phyloP scores from a whole-genome alignment of 2,888 invertebrate species.

The Hanleya hanleyi region DNA sequence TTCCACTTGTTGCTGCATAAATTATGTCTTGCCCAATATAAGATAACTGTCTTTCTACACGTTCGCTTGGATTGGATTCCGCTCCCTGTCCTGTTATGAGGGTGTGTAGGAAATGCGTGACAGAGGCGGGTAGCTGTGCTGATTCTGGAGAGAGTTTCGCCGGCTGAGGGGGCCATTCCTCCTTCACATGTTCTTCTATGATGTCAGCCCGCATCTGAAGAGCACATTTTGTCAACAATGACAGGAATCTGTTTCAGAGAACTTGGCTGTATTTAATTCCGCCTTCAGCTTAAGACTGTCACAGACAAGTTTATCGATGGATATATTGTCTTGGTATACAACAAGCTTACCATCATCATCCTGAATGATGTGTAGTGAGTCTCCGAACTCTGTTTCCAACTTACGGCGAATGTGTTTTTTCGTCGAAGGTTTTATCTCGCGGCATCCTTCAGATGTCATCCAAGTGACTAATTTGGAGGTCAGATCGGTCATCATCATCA shows the following conservation, averaged over 20 bases:
- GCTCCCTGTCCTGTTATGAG: too few species aligned
- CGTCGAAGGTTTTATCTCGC: neutral
- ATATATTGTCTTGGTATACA: neutral
- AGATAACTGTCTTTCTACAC: neutral
- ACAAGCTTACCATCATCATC: neutral
- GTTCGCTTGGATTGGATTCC: too few species aligned
- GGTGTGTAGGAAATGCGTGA: neutral
- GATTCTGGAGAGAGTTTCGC: neutral
- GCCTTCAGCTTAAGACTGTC: neutral
- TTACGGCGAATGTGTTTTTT: constrained; percentile 6
- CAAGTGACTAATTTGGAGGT: neutral
- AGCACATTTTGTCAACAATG: too few species aligned
- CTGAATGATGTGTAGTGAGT: neutral
- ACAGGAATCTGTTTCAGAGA: too few species aligned
- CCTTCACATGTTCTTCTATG: neutral
- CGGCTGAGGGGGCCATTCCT: constrained; percentile 43
- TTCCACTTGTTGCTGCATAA: too few species aligned
- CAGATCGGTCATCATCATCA: neutral
- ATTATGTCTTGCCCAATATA: too few species aligned
- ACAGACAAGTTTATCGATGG: neutral
- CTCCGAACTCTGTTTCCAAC: neutral
- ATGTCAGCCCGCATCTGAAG: neutral
- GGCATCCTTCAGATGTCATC: neutral
- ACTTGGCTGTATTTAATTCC: too few species aligned
- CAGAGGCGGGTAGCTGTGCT: neutral